Percentiles rank a stretch among this genome's conserved stretches.
These are phyloP conservation scores for Sitodiplosis mosellana DNA, from an alignment of 1,140 invertebrate genomes.

Conservation along the genomic window DNA sequence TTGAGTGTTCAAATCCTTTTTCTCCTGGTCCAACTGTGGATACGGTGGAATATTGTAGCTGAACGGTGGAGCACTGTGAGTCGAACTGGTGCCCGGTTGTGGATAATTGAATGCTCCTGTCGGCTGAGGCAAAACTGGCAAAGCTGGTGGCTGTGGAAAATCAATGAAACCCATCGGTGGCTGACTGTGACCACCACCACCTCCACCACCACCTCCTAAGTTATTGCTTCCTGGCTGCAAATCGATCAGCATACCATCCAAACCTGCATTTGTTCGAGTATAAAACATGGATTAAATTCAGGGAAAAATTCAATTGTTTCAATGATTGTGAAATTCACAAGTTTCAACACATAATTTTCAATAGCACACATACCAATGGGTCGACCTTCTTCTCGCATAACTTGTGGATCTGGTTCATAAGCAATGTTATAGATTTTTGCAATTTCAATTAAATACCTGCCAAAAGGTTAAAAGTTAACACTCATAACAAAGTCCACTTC, in stretches of 20 bases:
- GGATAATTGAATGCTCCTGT: constrained; percentile 22
- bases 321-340: not conserved
- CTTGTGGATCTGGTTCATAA: constrained; percentile 82
- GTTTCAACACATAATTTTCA: not conserved
- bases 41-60: constrained; percentile 53
- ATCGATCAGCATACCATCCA: constrained; percentile 67
- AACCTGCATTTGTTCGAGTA: constrained; percentile 17
- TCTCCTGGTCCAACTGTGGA: constrained; percentile 16
- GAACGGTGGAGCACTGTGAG: constrained; percentile 29
- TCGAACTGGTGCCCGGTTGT: constrained; percentile 8
- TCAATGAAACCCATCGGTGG: constrained; percentile 52
- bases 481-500: no score
- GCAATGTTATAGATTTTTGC: constrained; percentile 85
- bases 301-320: not conserved
- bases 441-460: constrained; percentile 63
- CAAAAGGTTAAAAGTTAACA: no score
- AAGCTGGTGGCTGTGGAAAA: constrained; percentile 43
- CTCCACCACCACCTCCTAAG: constrained; percentile 27
- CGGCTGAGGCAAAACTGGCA: constrained; percentile 31
- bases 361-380: constrained; percentile 9
- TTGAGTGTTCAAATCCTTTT: constrained; percentile 35
- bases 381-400: constrained; percentile 65
- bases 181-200: constrained; percentile 26
- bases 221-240: constrained; percentile 38
- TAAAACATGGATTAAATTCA: not conserved